phyloP scores from a whole-genome alignment of 2,797 vertebrate genomes.

The Anabas testudineus region DNA sequence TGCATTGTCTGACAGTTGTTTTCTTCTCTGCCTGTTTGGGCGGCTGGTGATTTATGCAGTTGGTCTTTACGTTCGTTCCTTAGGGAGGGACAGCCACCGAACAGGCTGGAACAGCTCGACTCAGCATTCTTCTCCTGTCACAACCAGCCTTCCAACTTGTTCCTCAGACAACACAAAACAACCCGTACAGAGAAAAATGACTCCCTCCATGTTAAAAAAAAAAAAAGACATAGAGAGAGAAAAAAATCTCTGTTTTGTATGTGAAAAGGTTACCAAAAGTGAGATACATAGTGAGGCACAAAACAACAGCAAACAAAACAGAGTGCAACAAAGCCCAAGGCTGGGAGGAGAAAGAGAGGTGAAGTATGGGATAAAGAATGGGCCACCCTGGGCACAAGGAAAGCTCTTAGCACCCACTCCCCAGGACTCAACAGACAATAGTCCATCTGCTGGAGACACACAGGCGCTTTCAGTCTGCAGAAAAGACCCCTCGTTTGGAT shows the following conservation, averaged over 20 bases:
- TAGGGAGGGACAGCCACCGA: slow-evolving; percentile 54
- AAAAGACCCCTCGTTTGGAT: slow-evolving; percentile 80
- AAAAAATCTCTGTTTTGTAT: slow-evolving; percentile 51
- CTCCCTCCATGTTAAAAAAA: slow-evolving; percentile 13
- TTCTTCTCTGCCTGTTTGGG: slow-evolving; percentile 61
- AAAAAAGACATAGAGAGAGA: too few relatives aligned
- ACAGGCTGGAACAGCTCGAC: slow-evolving; percentile 59
- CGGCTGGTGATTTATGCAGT: slow-evolving; percentile 75
- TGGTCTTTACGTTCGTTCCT: slow-evolving; percentile 63
- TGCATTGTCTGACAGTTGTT: slow-evolving; percentile 68
- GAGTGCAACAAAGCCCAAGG: slow-evolving; percentile 61
- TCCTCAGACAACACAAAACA: slow-evolving; percentile 61
- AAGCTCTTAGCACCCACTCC: slow-evolving; percentile 75
- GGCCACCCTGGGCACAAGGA: slow-evolving; percentile 71
- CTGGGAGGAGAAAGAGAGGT: slow-evolving; percentile 67
- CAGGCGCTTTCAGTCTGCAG: slow-evolving; percentile 71
- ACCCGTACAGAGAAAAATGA: slow-evolving; percentile 46
- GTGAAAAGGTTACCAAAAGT: slow-evolving; percentile 69
- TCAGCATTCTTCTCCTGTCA: slow-evolving; percentile 69
- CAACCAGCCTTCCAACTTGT: slow-evolving; percentile 56
- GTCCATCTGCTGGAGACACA: slow-evolving; percentile 85
- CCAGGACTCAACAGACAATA: slow-evolving; percentile 79
- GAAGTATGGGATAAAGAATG: slow-evolving; percentile 74
- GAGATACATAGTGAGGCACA: slow-evolving; percentile 63
- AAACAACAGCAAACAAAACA: slow-evolving; percentile 74